Conservation (phyloP, 2,797 vertebrate species). For the Paedocypris micromegethes region DNA sequence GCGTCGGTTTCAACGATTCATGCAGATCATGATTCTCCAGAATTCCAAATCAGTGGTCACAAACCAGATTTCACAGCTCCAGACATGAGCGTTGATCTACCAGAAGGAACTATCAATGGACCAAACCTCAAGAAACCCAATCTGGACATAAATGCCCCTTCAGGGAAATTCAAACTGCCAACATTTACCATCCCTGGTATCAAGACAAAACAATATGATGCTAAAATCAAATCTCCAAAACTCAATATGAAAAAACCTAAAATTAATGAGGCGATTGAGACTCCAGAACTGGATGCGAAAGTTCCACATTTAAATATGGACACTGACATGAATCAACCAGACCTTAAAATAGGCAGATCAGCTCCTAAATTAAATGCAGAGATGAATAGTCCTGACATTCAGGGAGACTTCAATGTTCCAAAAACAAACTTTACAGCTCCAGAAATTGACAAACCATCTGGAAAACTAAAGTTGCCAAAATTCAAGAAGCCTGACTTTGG, state of each 20-base stretch:
- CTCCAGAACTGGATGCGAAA: too few species aligned
- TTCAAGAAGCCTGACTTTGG: conserved; percentile 48
- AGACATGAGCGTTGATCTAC: conserved; percentile 27
- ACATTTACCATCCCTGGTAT: too few species aligned
- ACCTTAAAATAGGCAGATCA: conserved; percentile 41
- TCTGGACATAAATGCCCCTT: too few species aligned
- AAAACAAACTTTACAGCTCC: conserved; percentile 20
- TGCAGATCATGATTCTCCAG: conserved; percentile 29
- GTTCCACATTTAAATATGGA: conserved; percentile 29
- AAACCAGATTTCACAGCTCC: conserved; percentile 15
- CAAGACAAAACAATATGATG: too few species aligned
- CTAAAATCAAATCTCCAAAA: too few species aligned
- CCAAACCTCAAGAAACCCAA: not conserved
- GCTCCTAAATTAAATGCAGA: conserved; percentile 36
- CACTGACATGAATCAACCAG: conserved; percentile 45
- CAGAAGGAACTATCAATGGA: conserved; percentile 16
- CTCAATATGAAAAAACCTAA: too few species aligned
- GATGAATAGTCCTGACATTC: conserved; percentile 27
- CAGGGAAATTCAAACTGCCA: too few species aligned
- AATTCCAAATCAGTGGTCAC: conserved; percentile 21
- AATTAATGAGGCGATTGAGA: too few species aligned
- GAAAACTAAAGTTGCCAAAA: conserved; percentile 51
- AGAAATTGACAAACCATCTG: conserved; percentile 30
- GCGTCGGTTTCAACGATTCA: conserved; percentile 42
- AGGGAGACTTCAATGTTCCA: conserved; percentile 17